Evolutionary conservation across 2,113 vertebrate species (phyloP).

Genomic region (Aspidoscelis tigris): DNA sequence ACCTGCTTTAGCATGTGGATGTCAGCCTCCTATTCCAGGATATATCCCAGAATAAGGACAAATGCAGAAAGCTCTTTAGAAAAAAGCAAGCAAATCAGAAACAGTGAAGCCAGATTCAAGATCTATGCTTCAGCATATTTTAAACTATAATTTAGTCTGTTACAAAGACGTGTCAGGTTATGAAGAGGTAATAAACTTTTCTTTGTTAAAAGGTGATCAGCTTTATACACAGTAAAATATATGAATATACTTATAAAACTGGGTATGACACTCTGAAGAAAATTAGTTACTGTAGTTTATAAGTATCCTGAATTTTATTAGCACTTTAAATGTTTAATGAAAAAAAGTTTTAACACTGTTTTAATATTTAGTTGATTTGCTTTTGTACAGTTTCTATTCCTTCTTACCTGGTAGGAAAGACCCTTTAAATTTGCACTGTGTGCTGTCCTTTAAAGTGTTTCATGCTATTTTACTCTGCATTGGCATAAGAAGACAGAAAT

Average conservation of each 20-base stretch:
- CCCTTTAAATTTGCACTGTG: no score
- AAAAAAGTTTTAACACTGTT: constrained; percentile 17
- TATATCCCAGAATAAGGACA: no score
- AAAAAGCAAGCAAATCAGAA: not conserved
- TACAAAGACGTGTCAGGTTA: accelerated
- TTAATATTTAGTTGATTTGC: not conserved
- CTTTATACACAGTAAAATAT: not conserved
- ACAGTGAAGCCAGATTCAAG: constrained; percentile 23
- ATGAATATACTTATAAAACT: not conserved
- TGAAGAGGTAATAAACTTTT: not conserved
- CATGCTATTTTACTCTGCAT: constrained; percentile 10
- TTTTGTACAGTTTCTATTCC: not conserved
- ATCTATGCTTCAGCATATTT: constrained; percentile 15
- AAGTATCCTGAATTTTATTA: constrained; percentile 2
- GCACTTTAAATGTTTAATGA: not conserved
- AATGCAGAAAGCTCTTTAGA: no score
- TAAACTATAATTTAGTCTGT: not conserved
- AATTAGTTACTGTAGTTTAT: not conserved
- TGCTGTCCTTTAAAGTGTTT: not conserved
- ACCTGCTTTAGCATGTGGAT: no score
- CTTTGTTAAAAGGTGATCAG: not conserved
- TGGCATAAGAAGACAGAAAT: not conserved
- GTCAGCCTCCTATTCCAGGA: no score
- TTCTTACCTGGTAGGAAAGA: not conserved
- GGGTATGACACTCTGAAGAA: accelerated